phyloP scores from a whole-genome alignment of 2,797 vertebrate species.

The Microctenopoma lineatum region DNA sequence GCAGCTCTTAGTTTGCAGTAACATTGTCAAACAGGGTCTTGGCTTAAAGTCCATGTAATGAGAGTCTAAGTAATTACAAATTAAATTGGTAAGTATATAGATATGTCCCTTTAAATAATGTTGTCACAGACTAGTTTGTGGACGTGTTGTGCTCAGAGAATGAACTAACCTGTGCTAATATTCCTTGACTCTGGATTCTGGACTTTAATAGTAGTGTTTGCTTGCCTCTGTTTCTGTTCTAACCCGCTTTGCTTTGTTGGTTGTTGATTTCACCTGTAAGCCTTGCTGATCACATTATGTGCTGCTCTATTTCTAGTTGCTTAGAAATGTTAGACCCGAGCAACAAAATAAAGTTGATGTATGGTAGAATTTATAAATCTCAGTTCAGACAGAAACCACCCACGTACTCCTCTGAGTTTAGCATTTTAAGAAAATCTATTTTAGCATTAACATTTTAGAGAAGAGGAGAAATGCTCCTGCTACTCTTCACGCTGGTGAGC shows the following conservation, averaged over 20 bases:
- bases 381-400: slow-evolving; percentile 15
- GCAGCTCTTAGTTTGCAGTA: slow-evolving; percentile 1
- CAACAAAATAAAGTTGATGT: slow-evolving; percentile 24
- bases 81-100: not conserved
- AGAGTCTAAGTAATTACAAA: not conserved
- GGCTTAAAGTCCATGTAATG: not conserved
- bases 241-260: slow-evolving; percentile 71
- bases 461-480: slow-evolving; percentile 15
- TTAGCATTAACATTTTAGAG: not conserved
- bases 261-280: slow-evolving; percentile 47
- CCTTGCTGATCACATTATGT: slow-evolving; percentile 34
- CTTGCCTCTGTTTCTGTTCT: slow-evolving; percentile 62
- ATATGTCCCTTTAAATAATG: not conserved
- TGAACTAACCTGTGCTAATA: not conserved
- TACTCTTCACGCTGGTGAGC: slow-evolving; percentile 9
- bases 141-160: not conserved
- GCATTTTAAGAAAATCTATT: too few relatives aligned
- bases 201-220: slow-evolving; percentile 43
- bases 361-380: slow-evolving; percentile 26
- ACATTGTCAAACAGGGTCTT: not conserved
- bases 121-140: not conserved
- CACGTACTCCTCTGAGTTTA: too few relatives aligned
- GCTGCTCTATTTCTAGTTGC: slow-evolving; percentile 45
- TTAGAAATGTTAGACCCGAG: slow-evolving; percentile 35
- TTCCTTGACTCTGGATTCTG: slow-evolving; percentile 4